Evolutionary conservation across 2,113 vertebrate species (phyloP).

Genomic region (Bubo bubo): DNA sequence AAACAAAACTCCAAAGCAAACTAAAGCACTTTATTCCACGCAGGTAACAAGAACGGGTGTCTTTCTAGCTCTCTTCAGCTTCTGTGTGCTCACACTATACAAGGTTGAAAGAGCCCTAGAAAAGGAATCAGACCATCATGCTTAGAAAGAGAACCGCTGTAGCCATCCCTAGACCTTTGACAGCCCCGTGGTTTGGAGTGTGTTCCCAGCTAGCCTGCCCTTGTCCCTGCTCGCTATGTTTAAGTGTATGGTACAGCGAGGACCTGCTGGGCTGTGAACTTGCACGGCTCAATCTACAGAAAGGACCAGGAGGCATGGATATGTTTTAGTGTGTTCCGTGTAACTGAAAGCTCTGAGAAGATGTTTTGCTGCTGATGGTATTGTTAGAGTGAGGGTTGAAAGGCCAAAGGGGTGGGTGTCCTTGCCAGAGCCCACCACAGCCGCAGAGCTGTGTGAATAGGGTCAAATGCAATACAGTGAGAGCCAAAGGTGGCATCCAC

Average conservation of each 20-base stretch:
- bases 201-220: not conserved
- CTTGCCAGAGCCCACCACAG: not conserved
- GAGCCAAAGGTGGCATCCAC: not conserved
- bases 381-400: not conserved
- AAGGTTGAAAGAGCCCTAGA: not conserved
- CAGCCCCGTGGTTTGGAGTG: not conserved
- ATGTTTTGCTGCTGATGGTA: not conserved
- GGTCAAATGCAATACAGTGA: not conserved
- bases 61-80: not conserved
- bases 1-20: not conserved
- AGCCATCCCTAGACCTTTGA: not conserved
- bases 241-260: not conserved
- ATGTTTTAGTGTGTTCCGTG: not conserved
- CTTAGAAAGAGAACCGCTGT: not conserved
- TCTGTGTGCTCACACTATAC: not conserved
- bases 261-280: not conserved
- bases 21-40: not conserved
- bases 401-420: not conserved
- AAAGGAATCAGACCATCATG: not conserved
- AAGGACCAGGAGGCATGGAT: not conserved
- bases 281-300: not conserved
- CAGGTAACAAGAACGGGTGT: not conserved
- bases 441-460: not conserved
- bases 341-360: not conserved
- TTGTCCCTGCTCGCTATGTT: not conserved